Evolutionary conservation across 2,113 vertebrate species (phyloP).

Genomic region (Catagonus wagneri): DNA sequence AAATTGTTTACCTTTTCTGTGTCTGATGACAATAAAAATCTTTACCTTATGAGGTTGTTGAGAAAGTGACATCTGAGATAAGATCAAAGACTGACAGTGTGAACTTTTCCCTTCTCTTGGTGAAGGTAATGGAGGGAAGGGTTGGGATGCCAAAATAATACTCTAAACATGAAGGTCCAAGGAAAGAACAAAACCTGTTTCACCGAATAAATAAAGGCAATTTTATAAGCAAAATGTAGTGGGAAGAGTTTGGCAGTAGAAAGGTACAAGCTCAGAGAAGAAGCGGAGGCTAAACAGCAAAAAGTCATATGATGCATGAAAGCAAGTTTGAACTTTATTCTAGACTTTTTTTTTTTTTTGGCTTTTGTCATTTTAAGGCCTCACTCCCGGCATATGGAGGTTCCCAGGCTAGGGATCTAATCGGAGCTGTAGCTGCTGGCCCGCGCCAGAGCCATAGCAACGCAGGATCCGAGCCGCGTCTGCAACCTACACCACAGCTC

Average conservation of each 20-base stretch:
- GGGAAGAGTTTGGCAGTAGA: not conserved
- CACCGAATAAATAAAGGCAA: not conserved
- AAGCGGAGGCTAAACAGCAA: not conserved
- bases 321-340: not conserved
- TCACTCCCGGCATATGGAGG: too few species aligned
- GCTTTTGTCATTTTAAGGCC: too few species aligned
- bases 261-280: not conserved
- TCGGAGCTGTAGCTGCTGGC: too few species aligned
- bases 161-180: not conserved
- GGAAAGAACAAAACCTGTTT: not conserved
- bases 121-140: not conserved
- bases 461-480: too few species aligned
- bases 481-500: too few species aligned
- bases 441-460: too few species aligned
- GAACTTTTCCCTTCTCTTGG: not conserved
- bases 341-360: too few species aligned
- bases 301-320: not conserved
- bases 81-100: not conserved
- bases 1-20: not conserved
- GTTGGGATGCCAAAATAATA: not conserved
- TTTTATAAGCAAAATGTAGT: not conserved
- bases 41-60: not conserved
- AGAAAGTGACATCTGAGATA: conserved; percentile 18
- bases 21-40: not conserved
- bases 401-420: too few species aligned